Conservation (phyloP, 2,113 vertebrate genomes). For the Oreochromis niloticus region DNA sequence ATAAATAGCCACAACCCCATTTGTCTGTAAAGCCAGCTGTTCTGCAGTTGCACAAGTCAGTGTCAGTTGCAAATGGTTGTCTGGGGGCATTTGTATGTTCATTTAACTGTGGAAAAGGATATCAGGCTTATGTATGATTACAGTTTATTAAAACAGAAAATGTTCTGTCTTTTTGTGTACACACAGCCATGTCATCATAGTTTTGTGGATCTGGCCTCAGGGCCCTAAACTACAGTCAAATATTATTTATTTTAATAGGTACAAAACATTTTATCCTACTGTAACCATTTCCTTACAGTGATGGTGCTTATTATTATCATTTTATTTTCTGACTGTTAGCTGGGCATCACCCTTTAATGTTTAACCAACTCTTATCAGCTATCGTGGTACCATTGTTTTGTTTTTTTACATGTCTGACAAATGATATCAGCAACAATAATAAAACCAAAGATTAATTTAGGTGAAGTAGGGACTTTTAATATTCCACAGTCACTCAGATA, state of each 20-base stretch:
- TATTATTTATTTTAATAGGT: background rate
- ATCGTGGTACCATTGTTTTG: background rate
- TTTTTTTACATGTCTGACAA: background rate
- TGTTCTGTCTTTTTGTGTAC: background rate
- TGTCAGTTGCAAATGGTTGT: background rate
- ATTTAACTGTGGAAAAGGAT: background rate
- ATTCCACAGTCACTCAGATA: background rate
- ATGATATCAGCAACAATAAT: background rate
- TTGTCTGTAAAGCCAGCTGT: background rate
- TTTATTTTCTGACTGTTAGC: background rate
- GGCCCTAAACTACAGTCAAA: background rate
- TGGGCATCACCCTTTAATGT: background rate
- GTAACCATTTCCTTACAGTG: background rate
- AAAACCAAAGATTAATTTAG: background rate
- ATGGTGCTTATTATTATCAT: background rate
- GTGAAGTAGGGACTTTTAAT: background rate
- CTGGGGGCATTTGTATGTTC: background rate
- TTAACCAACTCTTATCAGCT: background rate
- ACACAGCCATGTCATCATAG: background rate
- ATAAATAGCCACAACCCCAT: background rate
- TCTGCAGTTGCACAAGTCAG: background rate
- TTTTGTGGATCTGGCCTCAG: background rate
- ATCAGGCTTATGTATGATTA: background rate
- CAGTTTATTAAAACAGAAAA: background rate
- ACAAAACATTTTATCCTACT: background rate